Percentiles rank a stretch among this genome's conserved stretches.
Evolutionary conservation across 2,888 invertebrate genomes (phyloP).

Genomic region (Cantharis flavilabris): DNA sequence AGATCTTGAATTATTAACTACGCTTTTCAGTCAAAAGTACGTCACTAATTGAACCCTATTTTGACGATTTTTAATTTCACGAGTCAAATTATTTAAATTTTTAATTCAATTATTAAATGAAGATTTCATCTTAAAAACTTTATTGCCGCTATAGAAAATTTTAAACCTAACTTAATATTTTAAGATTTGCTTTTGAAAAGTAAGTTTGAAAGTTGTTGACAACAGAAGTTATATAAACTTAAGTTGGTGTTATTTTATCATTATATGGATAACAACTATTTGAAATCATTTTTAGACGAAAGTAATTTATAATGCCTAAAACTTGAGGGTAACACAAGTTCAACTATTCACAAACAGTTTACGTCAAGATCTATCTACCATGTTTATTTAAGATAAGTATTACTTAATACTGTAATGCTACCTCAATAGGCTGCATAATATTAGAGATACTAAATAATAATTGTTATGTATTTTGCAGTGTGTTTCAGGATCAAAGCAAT

Average conservation of each 20-base stretch:
- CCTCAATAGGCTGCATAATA: too few relatives aligned
- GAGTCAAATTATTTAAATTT: not conserved
- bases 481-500: too few relatives aligned
- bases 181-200: not conserved
- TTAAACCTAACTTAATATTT: not conserved
- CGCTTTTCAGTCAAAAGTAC: constrained; percentile 15
- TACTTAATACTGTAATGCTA: too few relatives aligned
- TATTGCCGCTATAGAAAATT: not conserved
- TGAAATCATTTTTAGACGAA: not conserved
- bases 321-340: not conserved
- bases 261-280: not conserved
- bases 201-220: not conserved
- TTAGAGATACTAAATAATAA: too few relatives aligned
- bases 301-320: not conserved
- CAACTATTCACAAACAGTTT: not conserved
- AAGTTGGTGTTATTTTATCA: not conserved
- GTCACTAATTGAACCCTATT: constrained; percentile 11
- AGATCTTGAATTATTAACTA: constrained; percentile 25
- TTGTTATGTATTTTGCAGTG: too few relatives aligned
- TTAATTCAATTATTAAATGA: not conserved
- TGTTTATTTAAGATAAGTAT: not conserved
- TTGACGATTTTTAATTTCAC: constrained; percentile 8
- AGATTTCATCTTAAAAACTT: not conserved
- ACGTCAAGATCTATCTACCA: not conserved
- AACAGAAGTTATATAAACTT: not conserved